Evolutionary conservation across 2,797 vertebrate genomes (phyloP).

Genomic region (Crossoptilon crossoptilon): DNA sequence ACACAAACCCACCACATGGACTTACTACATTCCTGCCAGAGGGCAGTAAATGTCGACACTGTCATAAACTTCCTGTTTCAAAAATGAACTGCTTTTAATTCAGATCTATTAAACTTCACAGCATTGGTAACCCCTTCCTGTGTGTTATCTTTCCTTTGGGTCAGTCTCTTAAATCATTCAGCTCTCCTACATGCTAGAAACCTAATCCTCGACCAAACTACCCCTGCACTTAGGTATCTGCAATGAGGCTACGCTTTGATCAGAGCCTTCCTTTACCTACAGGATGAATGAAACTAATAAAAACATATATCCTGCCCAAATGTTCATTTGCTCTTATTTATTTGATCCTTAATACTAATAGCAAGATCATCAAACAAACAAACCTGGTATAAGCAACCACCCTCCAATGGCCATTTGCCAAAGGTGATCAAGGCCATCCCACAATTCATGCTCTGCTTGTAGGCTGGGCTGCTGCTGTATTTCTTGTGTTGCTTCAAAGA

Average conservation of each 20-base stretch:
- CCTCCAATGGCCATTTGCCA: constrained; percentile 15
- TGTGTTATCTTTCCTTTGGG: background rate
- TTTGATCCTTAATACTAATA: constrained; percentile 29
- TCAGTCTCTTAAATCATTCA: constrained; percentile 32
- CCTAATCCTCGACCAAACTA: background rate
- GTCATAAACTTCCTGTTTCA: constrained; percentile 50
- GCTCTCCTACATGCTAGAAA: background rate
- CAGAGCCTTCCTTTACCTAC: constrained; percentile 20
- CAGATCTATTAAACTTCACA: constrained; percentile 35
- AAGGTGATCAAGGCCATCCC: background rate
- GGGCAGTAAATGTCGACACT: constrained; percentile 46
- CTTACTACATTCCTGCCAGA: background rate
- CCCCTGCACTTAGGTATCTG: constrained; percentile 24
- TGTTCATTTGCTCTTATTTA: constrained; percentile 54
- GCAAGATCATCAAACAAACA: constrained; percentile 27
- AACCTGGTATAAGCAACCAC: constrained; percentile 9
- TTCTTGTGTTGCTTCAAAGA: constrained; percentile 44
- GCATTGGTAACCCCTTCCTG: constrained; percentile 42
- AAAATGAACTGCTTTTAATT: constrained; percentile 43
- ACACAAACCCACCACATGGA: background rate
- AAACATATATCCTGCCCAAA: constrained; percentile 62
- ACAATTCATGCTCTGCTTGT: background rate
- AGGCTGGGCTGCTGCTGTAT: constrained; percentile 37
- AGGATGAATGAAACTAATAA: constrained; percentile 60
- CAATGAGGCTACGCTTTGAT: constrained; percentile 24